Evolutionary conservation across 2,113 vertebrate species (phyloP), one percentile per base, ranked within the genome.

Genomic region (Leucosticte australis): DNA sequence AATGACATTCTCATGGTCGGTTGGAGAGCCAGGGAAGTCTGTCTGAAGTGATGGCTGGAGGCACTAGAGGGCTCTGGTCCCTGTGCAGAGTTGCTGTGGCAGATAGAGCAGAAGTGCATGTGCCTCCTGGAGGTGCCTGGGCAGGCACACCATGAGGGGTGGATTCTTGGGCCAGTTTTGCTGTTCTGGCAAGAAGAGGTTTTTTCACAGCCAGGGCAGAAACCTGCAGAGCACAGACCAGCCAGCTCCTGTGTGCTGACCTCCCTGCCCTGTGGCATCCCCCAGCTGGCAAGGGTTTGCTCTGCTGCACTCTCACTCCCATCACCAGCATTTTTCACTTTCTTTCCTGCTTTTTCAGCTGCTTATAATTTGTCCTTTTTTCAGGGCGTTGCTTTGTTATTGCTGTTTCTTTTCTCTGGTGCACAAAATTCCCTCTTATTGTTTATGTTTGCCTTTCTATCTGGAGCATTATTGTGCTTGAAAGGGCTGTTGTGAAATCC

Each of bases 141-240:
- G 60, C n/a, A 80, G 60, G 46, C 19, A 35, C 0, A 0, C 24
- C 2, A 0, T 2, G 15, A 75, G 10, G 13, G n/a, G 15, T 37
- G 64, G 8, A 19, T 81, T 63, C 52, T 50, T 55, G 59, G 46
- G 47, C 47, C 44, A 28, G 10, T 69, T 83, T 60, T 44, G 47
- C 30, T 59, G 5, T 35, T 63, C 52, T 75, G 65, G 65, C 31
- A 87, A 64, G 30, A 59, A 27, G 5, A 55, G 6, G 3, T 4
- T 75, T 85, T 65, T 76, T 83, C 47, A 50, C 52, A 79, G 47
- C 56, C 49, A 76, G 75, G 47, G 33, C 26, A 68, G 55, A 76
- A 83, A 64, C 53, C 53, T 69, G 33, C 11, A 33, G 35, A 83
- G 41, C 57, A 53, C 11, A 78, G 23, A 52, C 12, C 4, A 53